Conservation (phyloP, 2,113 vertebrate genomes). For the Steatornis caripensis region DNA sequence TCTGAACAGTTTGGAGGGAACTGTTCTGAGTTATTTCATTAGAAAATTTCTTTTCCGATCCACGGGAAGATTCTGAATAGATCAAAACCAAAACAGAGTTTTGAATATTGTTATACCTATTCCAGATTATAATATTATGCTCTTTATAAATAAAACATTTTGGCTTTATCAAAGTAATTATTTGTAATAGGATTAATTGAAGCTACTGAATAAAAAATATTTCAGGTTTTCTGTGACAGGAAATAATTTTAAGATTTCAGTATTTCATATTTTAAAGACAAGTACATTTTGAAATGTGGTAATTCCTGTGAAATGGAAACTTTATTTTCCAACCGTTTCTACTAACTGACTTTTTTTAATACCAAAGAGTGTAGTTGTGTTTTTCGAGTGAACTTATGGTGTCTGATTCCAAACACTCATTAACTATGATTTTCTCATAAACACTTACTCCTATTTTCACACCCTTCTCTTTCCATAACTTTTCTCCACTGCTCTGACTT, state of each 20-base stretch:
- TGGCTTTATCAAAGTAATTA: slow-evolving; percentile 41
- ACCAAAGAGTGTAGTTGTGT: not conserved
- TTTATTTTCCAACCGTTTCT: not conserved
- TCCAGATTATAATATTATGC: slow-evolving; percentile 15
- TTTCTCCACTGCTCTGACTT: not conserved
- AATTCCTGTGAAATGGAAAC: not conserved
- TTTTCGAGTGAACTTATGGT: not conserved
- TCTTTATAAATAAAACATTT: slow-evolving; percentile 52
- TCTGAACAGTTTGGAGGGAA: too few relatives aligned
- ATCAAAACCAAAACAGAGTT: slow-evolving; percentile 6
- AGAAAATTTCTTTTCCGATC: not conserved
- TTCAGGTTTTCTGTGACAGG: not conserved
- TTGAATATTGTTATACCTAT: not conserved
- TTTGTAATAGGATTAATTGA: slow-evolving; percentile 41
- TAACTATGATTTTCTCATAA: not conserved
- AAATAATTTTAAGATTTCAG: slow-evolving; percentile 7
- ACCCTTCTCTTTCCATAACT: not conserved
- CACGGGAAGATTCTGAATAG: not conserved
- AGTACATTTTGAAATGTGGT: not conserved
- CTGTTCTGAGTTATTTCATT: not conserved
- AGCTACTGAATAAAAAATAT: not conserved
- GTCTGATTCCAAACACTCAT: not conserved
- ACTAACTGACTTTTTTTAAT: not conserved
- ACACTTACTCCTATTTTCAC: not conserved
- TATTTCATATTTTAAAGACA: not conserved